Evolutionary conservation across 2,797 vertebrate genomes (phyloP), one percentile per base, ranked within the genome.

Genomic region (Thaleichthys pacificus): DNA sequence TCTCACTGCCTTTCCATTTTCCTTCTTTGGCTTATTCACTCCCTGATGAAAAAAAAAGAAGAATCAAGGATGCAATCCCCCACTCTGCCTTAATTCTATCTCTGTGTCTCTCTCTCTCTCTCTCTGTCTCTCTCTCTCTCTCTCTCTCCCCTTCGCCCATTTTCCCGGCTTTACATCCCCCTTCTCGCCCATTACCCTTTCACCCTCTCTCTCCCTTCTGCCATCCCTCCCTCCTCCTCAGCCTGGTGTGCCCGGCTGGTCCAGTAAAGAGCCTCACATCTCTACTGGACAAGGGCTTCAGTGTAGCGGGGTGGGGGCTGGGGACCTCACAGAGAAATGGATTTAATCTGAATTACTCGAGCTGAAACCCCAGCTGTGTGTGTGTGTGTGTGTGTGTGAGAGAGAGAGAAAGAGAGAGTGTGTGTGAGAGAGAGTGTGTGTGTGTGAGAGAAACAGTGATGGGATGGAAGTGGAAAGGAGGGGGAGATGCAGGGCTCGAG

Each of bases 271-370:
- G 51, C 51, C 51, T 54, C 19, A n/a, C 51, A 17, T 86, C 87
- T 86, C 86, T 79, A 74, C 81, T 89, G 84, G 86, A 91, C 88
- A 90, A 90, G 89, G 86, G 86, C 88, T 87, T 84, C 90, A 86
- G 84, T 90, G 65, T 62, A 82, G 83, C 82, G 63, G 57, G 73
- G 72, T 38, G 21, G 88, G 81, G 85, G 85, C 69, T 82, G 89
- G 88, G 91, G 89, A 90, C 93, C 91, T 90, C 91, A 19, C 2
- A 88, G 88, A 92, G 91, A 92, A 92, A 93, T 92, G 87, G 89
- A 92, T 92, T 93, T 93, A 92, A 93, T 93, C 91, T 91, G 89
- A 93, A 91, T 90, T 91, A 88, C 88, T 91, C 76, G 9, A 83
- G 86, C 85, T 89, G 87, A 90, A 93, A 88, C 90, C 85, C 83